Percentiles rank a stretch among this genome's conserved stretches.
These are phyloP conservation scores for Hydropsyche betteni DNA, from an alignment of 2,888 invertebrate species.

Conservation along the genomic window DNA sequence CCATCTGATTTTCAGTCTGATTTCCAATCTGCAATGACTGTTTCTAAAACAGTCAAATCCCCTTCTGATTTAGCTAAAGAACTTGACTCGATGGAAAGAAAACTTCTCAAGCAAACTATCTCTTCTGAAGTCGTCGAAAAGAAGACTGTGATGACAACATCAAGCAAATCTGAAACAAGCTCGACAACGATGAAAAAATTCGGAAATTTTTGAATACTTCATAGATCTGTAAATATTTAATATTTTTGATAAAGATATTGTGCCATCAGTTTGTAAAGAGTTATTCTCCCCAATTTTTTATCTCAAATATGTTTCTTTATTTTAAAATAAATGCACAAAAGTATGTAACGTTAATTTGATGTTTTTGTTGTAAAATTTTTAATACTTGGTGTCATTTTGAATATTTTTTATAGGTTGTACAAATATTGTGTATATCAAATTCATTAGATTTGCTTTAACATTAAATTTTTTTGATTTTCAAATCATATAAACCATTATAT, in stretches of 20 bases:
- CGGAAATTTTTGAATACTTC: slow-evolving; percentile 57
- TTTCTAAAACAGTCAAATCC: slow-evolving; percentile 58
- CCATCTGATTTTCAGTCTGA: slow-evolving; percentile 64
- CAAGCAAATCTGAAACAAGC: slow-evolving; percentile 67
- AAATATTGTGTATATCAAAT: neutral
- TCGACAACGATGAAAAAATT: slow-evolving; percentile 68
- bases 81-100: slow-evolving; percentile 70
- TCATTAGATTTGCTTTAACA: neutral
- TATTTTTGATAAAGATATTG: slow-evolving; percentile 15
- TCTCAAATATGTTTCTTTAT: too few relatives aligned
- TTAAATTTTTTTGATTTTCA: neutral
- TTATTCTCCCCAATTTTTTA: too few relatives aligned
- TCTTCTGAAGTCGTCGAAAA: slow-evolving; percentile 74
- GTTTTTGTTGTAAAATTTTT: too few relatives aligned
- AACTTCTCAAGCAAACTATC: slow-evolving; percentile 73
- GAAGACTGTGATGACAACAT: slow-evolving; percentile 73
- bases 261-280: neutral
- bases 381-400: too few relatives aligned
- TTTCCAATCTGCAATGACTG: slow-evolving; percentile 57
- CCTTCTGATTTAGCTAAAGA: slow-evolving; percentile 62
- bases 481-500: too few relatives aligned
- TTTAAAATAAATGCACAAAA: neutral
- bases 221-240: neutral
- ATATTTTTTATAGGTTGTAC: too few relatives aligned
- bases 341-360: too few relatives aligned